Evolutionary conservation across 2,113 vertebrate species (phyloP), one percentile per base, ranked within the genome.

Genomic region (Scortum barcoo): DNA sequence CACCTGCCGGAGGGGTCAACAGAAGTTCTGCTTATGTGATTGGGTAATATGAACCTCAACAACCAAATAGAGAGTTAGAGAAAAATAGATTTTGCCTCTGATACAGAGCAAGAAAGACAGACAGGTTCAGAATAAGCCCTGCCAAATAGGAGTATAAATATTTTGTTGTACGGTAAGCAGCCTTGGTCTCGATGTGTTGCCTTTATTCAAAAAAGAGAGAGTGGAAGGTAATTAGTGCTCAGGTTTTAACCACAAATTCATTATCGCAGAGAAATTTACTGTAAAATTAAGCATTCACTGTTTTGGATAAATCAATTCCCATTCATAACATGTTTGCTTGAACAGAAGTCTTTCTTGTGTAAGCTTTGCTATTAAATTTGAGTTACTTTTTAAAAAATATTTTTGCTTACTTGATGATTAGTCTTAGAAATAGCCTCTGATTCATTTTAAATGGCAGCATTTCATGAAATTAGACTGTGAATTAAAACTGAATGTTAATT

Each of bases 171-270:
- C n/a, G n/a, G n/a, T n/a, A n/a, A n/a, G n/a, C n/a, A n/a, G n/a
- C n/a, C n/a, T n/a, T n/a, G n/a, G n/a, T n/a, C n/a, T n/a, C n/a
- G n/a, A n/a, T n/a, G n/a, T n/a, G n/a, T n/a, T n/a, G n/a, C n/a
- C n/a, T n/a, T n/a, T n/a, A n/a, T 70, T 33, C 11, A 58, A 72
- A 66, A 72, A 66, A 50, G 30, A 57, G 12, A 36, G 57, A 1
- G 4, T 8, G 6, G 17, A 11, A 44, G 26, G 54, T 74, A 65
- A 82, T 65, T 60, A 63, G 33, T 13, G 33, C 57, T 30, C 79
- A 44, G 42, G 40, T 71, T 70, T 51, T 58, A 79, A 79, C 54
- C 71, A 40, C 36, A 61, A 16, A 63, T 73, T 65, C 44, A 82
- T 81, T 73, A 73, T 20, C 33, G 30, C 42, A 58, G n/a, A 16